Percentiles rank a stretch among this genome's conserved stretches.
Evolutionary conservation across 2,797 vertebrate species (phyloP).

Genomic region (Liasis olivaceus): DNA sequence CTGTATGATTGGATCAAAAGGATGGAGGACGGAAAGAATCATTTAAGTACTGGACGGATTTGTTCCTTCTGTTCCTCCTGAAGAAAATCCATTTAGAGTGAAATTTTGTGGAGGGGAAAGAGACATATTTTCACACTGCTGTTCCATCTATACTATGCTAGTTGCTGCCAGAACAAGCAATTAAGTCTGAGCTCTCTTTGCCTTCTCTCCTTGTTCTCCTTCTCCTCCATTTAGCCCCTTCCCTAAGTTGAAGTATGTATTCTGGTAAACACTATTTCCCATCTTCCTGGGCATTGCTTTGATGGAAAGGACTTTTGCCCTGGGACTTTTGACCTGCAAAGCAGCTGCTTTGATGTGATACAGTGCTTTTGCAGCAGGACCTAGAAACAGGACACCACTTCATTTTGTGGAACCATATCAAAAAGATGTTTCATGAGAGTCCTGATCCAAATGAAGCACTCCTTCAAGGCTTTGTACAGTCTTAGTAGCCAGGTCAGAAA

Average conservation of each 20-base stretch:
- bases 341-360: background rate
- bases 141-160: background rate
- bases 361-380: background rate
- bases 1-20: background rate
- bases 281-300: background rate
- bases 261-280: background rate
- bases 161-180: background rate
- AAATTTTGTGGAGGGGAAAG: background rate
- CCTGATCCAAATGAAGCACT: background rate
- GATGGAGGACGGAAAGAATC: background rate
- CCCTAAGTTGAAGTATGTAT: too few relatives aligned
- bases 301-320: background rate
- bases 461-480: background rate
- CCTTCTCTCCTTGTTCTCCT: background rate
- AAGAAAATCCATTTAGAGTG: background rate
- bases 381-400: background rate
- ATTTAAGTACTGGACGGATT: background rate
- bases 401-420: background rate
- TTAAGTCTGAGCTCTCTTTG: background rate
- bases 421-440: background rate
- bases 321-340: background rate
- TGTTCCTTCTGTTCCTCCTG: background rate
- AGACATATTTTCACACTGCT: background rate
- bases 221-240: background rate
- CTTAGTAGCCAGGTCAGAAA: background rate